phyloP scores from a whole-genome alignment of 2,797 vertebrate genomes.

The Syndactyla subalaris region DNA sequence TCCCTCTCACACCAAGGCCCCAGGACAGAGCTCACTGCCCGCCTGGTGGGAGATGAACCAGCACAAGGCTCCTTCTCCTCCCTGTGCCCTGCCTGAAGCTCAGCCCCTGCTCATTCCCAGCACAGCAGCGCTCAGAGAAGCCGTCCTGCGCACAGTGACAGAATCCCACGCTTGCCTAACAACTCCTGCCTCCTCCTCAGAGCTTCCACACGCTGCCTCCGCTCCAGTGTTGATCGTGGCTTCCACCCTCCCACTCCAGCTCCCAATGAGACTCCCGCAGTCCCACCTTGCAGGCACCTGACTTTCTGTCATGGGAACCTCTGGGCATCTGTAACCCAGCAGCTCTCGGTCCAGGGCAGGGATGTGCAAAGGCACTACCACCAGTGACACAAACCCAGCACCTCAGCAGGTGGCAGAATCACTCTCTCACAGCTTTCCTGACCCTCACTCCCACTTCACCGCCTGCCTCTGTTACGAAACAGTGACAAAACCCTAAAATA shows the following conservation, averaged over 20 bases:
- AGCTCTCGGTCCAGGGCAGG: not conserved
- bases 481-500: not conserved
- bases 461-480: not conserved
- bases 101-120: not conserved
- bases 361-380: not conserved
- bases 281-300: not conserved
- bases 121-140: not conserved
- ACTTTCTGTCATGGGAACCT: accelerated
- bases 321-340: no score
- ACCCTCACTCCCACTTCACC: not conserved
- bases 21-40: not conserved
- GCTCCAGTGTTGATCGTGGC: not conserved
- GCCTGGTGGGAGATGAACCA: not conserved
- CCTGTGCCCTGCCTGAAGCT: not conserved
- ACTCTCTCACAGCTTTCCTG: not conserved
- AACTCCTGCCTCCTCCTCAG: slow-evolving; percentile 31
- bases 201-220: slow-evolving; percentile 8
- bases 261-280: not conserved
- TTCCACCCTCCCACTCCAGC: not conserved
- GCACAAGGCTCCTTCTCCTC: not conserved
- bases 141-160: not conserved
- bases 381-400: not conserved
- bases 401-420: not conserved
- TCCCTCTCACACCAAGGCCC: not conserved
- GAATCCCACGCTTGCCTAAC: slow-evolving; percentile 12